These are phyloP conservation scores for Heliconius charithonia DNA, from an alignment of 2,888 invertebrate genomes.

Conservation along the genomic window DNA sequence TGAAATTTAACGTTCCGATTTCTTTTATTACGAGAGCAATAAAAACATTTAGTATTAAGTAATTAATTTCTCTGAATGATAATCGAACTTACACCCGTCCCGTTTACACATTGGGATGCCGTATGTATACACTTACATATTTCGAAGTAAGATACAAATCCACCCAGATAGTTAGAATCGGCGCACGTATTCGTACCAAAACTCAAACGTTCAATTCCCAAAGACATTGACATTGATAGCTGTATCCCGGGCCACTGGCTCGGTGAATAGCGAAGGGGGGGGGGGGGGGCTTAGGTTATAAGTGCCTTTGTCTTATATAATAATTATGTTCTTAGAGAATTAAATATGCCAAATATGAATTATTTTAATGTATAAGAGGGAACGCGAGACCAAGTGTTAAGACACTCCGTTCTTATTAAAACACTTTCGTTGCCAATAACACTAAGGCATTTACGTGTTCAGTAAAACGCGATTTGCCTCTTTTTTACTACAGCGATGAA, in stretches of 20 bases:
- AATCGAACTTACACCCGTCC: neutral
- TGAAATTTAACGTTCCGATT: neutral
- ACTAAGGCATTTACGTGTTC: too few relatives aligned
- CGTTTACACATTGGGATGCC: neutral
- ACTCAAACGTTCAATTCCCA: slow-evolving; percentile 21
- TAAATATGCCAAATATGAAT: neutral
- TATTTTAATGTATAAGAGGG: too few relatives aligned
- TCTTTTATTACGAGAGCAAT: neutral
- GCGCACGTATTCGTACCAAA: slow-evolving; percentile 11
- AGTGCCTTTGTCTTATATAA: neutral
- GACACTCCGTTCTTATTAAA: too few relatives aligned
- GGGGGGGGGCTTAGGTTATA: neutral
- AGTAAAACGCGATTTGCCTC: too few relatives aligned
- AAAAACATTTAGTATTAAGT: neutral
- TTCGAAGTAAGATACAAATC: neutral
- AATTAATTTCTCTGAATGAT: neutral
- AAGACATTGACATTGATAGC: slow-evolving; percentile 25
- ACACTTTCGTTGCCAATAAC: too few relatives aligned
- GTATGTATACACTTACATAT: neutral
- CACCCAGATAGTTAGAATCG: slow-evolving; percentile 1
- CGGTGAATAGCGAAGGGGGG: slow-evolving; percentile 2
- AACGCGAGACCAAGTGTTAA: too few relatives aligned
- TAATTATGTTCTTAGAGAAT: neutral
- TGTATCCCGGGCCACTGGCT: slow-evolving; percentile 9
- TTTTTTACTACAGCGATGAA: too few relatives aligned